Evolutionary conservation across 1,140 invertebrate species (phyloP), one percentile per base, ranked within the genome.

Genomic region (Aporrectodea caliginosa): DNA sequence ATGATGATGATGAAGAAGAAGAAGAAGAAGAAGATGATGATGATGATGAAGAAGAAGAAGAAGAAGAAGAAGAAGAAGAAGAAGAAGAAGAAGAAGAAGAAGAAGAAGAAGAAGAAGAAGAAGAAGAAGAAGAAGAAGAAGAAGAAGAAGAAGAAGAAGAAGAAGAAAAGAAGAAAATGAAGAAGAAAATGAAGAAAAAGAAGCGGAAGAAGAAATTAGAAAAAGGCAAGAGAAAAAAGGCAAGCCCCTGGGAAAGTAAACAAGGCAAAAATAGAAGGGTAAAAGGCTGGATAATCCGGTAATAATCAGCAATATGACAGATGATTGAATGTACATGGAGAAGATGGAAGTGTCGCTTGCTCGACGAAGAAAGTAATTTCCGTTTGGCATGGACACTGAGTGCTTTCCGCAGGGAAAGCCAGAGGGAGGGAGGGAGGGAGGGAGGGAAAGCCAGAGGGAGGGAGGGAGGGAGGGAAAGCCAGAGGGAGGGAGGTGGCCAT

Each of bases 51-150:
- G 43, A 6, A 58, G 6, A 75, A 2, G 12, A 75, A 75, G 74
- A 75, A 75, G 74, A 75, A 75, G 74, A 75, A 75, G 74, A 75
- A 75, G 74, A 75, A 75, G 74, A 75, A 75, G 74, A 75, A 75
- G 74, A 75, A 75, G 74, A 75, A 75, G 74, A 75, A 75, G 74
- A 75, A 75, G 74, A 75, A 75, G 74, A 75, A 75, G 74, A 75
- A 75, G 74, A 75, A 75, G 74, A 75, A 75, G 74, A 75, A 75
- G 74, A 75, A 75, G 74, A 75, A 75, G 74, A 75, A 75, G 74
- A 75, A 75, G 14, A 75, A 75, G 74, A 75, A 75, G 14, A 75
- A 75, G 74, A 75, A 75, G 14, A 75, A 75, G 74, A 75, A 75
- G 14, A 75, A 75, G 74, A 75, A 75, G 14, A 75, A 75, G 74